phyloP scores from a whole-genome alignment of 64 coral and sea anemone genomes.

The Orbicella faveolata region DNA sequence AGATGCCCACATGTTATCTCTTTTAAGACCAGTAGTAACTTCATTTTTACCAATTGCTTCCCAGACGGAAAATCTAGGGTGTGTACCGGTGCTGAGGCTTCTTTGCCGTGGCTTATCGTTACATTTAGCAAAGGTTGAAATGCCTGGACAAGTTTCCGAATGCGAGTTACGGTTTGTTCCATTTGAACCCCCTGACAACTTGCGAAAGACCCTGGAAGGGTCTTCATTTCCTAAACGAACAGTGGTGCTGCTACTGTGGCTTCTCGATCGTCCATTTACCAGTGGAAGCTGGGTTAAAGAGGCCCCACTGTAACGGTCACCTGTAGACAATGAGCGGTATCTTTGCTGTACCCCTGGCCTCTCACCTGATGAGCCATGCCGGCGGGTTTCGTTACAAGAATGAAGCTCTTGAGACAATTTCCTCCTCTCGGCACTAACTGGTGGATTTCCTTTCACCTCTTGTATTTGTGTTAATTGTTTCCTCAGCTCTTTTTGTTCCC shows the following conservation, averaged over 20 bases:
- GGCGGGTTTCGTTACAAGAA: not conserved
- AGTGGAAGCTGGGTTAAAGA: not conserved
- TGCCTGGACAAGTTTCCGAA: not conserved
- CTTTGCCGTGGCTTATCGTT: not conserved
- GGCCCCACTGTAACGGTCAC: not conserved
- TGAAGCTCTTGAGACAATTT: not conserved
- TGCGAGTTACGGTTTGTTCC: not conserved
- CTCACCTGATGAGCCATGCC: not conserved
- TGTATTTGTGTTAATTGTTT: not conserved
- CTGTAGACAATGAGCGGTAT: not conserved
- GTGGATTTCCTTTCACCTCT: constrained; percentile 10
- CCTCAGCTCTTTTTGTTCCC: not conserved
- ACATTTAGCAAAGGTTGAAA: not conserved
- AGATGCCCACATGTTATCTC: not conserved
- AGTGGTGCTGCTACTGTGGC: not conserved
- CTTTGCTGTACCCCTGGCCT: not conserved
- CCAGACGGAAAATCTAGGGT: not conserved
- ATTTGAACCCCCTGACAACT: not conserved
- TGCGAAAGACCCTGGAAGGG: not conserved
- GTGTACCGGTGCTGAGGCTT: constrained; percentile 4
- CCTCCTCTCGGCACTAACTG: not conserved
- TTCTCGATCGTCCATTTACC: not conserved
- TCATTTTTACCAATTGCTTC: not conserved
- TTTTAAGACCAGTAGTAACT: not conserved
- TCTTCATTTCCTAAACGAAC: not conserved